Evolutionary conservation across 2,113 vertebrate species (phyloP).

Genomic region (Cavia aperea): DNA sequence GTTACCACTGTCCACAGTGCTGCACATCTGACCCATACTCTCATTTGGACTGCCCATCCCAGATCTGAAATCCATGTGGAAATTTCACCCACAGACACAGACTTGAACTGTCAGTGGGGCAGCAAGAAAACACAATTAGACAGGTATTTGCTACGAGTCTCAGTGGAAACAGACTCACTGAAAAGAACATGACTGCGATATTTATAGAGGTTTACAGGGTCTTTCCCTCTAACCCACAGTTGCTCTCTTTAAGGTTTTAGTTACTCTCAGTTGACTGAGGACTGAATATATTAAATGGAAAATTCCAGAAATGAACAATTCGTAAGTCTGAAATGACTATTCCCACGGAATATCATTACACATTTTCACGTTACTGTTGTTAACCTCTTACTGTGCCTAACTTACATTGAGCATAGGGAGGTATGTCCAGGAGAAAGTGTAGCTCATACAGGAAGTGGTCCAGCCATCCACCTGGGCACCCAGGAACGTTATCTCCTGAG

Average conservation of each 20-base stretch:
- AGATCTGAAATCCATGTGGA: slow-evolving; percentile 19
- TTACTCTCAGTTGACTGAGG: not conserved
- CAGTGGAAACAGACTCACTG: slow-evolving; percentile 7
- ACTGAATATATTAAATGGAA: not conserved
- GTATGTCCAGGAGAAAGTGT: not conserved
- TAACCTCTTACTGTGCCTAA: not conserved
- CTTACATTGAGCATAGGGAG: not conserved
- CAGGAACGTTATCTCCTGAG: no score
- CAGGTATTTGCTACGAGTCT: not conserved
- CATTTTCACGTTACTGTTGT: not conserved
- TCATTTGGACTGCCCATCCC: slow-evolving; percentile 50
- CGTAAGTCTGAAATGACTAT: not conserved
- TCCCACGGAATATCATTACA: not conserved
- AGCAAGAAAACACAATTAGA: not conserved
- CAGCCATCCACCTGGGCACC: not conserved
- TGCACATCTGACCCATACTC: slow-evolving; percentile 10
- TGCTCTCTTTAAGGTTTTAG: not conserved
- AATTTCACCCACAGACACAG: not conserved
- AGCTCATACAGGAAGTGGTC: not conserved
- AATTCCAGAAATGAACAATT: not conserved
- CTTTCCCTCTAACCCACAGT: not conserved
- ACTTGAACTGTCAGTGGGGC: not conserved
- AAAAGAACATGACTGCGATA: not conserved
- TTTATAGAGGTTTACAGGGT: not conserved
- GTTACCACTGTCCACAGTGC: not conserved